A percentile compares a stretch with the other conserved stretches of the same genome.
phyloP scores from a whole-genome alignment of 2,797 vertebrate species.

The Gallinago stenura region DNA sequence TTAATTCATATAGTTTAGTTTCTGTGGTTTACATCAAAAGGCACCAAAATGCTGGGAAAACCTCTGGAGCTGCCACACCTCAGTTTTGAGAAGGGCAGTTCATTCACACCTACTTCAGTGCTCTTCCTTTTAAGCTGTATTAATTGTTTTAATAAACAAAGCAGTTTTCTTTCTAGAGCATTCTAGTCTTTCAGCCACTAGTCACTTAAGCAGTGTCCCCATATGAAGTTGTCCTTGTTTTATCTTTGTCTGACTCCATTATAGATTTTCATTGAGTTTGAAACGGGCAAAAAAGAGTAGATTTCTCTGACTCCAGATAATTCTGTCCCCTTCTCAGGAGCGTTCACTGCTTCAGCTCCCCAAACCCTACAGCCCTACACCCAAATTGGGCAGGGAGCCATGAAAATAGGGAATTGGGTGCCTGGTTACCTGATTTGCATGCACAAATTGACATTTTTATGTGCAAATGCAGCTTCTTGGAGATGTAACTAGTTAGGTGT shows the following conservation, averaged over 20 bases:
- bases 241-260: neutral
- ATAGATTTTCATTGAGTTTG: neutral
- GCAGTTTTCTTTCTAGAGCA: slow-evolving; percentile 39
- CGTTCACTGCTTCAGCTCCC: neutral
- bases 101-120: slow-evolving; percentile 53
- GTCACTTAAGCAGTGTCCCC: neutral
- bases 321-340: neutral
- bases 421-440: neutral
- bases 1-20: slow-evolving; percentile 58
- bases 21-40: slow-evolving; percentile 76
- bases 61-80: slow-evolving; percentile 66
- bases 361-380: neutral
- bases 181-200: neutral
- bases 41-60: slow-evolving; percentile 65
- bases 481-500: neutral
- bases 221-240: neutral
- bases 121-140: slow-evolving; percentile 47
- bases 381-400: neutral
- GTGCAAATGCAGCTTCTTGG: neutral
- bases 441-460: neutral
- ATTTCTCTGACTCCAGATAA: neutral
- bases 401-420: neutral
- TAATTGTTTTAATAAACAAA: slow-evolving; percentile 68
- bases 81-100: slow-evolving; percentile 43
- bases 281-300: neutral